Evolutionary conservation across 2,113 vertebrate genomes (phyloP).

Genomic region (Melanerpes aurifrons): DNA sequence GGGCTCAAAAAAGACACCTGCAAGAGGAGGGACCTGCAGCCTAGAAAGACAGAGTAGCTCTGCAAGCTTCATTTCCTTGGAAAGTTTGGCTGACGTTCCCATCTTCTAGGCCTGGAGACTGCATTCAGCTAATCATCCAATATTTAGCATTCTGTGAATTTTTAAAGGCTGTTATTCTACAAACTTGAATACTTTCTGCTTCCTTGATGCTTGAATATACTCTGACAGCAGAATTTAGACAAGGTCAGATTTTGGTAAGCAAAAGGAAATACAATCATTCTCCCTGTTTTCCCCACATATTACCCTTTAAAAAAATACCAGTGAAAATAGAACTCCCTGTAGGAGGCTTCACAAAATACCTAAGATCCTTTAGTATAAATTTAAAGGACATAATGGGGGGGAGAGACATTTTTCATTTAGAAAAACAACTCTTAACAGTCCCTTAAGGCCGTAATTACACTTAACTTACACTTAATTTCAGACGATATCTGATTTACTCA

Average conservation of each 20-base stretch:
- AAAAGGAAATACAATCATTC: background rate
- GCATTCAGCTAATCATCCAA: conserved; percentile 3
- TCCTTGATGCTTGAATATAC: background rate
- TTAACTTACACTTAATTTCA: background rate
- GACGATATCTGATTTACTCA: background rate
- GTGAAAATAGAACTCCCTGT: background rate
- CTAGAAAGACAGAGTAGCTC: background rate
- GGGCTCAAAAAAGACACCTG: background rate
- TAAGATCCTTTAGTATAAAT: background rate
- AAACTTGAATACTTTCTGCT: background rate
- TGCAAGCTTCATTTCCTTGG: background rate
- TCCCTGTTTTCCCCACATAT: background rate
- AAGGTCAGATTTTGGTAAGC: background rate
- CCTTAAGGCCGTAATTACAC: background rate
- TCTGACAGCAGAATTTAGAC: background rate
- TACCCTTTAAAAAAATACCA: background rate
- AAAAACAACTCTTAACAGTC: background rate
- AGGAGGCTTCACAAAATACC: background rate
- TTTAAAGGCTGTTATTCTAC: conserved; percentile 17
- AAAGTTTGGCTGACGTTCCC: background rate
- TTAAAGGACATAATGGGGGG: background rate
- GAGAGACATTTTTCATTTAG: background rate
- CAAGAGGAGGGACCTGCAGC: background rate
- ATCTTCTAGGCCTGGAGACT: background rate
- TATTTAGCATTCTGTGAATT: conserved; percentile 7